Base-by-base conservation (phyloP, 2,888 invertebrate species). In the Aporophyla lueneburgensis region DNA sequence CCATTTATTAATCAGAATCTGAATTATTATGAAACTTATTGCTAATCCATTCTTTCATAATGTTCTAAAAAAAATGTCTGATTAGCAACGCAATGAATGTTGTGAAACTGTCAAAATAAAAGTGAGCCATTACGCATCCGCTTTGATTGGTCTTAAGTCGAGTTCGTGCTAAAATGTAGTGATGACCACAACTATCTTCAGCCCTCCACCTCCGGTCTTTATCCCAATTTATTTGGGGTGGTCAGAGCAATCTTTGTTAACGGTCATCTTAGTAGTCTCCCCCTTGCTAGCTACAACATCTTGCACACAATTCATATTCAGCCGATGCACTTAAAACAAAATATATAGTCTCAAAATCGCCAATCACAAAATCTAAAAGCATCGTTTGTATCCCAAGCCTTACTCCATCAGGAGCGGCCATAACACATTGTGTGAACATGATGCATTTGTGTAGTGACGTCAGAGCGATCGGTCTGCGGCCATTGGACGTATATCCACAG, bases 401-500 rank as follows among this genome's bases (percentile, higher is more conserved):
- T 85, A 71, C 62, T 71, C 49, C 33, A 68, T n/a, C 68, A 65
- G 78, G 71, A 69, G 78, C 49, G 73, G 71, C 73, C 78, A 73
- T 86, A 65, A 78, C 83, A 83, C 68, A 74, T 71, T 74, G 83
- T 71, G 86, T 61, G 78, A 85, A 85, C 68, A 14, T 69, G 85
- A 85, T 87, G 85, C 87, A 85, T 87, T 81, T 81, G 81, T 66
- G 73, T 54, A 21, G 27, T 81, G 85, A 85, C 82, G 85, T 81
- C 81, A 85, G 56, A 78, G 59, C 78, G 46, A 74, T 78, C 71
- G 78, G 66, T 63, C 66, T 49, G 71, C 49, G 24, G 46, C 61
- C 65, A 63, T 49, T 65, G 46, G 58, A 69, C 58, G 81, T 75
- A 80, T 24, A 62, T 51, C 46, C 80, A 76, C 62, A 81, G 59